Evolutionary conservation across 2,888 invertebrate genomes (phyloP), one percentile per base, ranked within the genome.

Genomic region (Lydus trimaculatus): DNA sequence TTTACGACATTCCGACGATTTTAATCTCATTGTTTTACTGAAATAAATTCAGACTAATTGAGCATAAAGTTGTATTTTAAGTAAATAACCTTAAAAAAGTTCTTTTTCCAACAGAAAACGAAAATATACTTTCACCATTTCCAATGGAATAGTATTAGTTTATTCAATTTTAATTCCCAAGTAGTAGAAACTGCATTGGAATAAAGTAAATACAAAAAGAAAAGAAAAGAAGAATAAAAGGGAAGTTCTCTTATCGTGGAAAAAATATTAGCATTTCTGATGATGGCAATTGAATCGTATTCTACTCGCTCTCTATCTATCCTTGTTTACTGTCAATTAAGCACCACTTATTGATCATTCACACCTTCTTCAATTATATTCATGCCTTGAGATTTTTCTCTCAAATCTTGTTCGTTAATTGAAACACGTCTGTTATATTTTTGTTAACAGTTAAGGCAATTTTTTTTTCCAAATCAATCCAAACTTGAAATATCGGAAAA

Each of bases 1-100:
- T 20, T 8, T 5, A n/a, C 48, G 23, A 52, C 43, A 52, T 52
- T 7, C n/a, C 9, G 13, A 13, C 25, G 20, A 20, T 48, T 1
- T 48, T 48, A 56, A 25, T 56, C 20, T 33, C 36, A 25, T 61
- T 61, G 61, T 39, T 39, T 39, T 15, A 20, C 8, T 61, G 6
- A 8, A 36, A 23, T 61, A 61, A 61, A 61, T 61, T 23, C 36
- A 17, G 20, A 31, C 13, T 61, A 31, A 61, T 23, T 61, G 61
- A 33, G 61, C 33, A 36, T 61, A 36, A 61, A 39, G 23, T 61
- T 61, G 20, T 36, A 61, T 31, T 36, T 56, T 20, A 5, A 43
- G 17, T 43, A 17, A 36, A 36, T 36, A 36, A 36, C 13, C 36
- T 43, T 56, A 11, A 11, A 20, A 48, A 9, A 13, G 4, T 1